Evolutionary conservation across 2,888 invertebrate genomes (phyloP), one percentile per base, ranked within the genome.

Genomic region (Enchytraeus crypticus): DNA sequence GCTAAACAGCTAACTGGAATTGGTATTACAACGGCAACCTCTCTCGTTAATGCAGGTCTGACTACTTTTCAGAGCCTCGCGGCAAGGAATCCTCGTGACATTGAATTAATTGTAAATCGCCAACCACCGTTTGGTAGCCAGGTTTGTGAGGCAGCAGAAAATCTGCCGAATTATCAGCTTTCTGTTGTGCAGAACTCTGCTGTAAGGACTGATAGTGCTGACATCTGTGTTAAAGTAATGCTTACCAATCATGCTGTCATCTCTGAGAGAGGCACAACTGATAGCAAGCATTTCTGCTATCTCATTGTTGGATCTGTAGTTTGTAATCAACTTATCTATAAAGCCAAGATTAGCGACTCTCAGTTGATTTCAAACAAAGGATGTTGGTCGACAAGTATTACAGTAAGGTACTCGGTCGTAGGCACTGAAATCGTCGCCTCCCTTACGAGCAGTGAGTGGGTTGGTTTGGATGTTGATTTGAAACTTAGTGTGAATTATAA

Each of bases 101-200:
- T 89, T 68, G 89, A 89, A 81, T 80, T 85, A 87, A 86, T 88
- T 72, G 83, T 87, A 71, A 87, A 86, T 74, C 84, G 86, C 74
- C 84, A 85, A 47, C 84, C 88, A 18, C 88, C 88, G 51, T 85
- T 86, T 67, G 89, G 89, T 3, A 86, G 86, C 72, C 77, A 83
- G 49, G 73, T 89, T 2, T 81, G 84, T 47, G 85, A 86, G 64
- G 83, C 85, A 76, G 83, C 86, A 18, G 77, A 79, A 51, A 77
- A 83, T 26, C 79, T 88, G 3, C 88, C 88, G 0, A 82, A 83
- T 69, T 88, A 87, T 75, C 75, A 78, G 53, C 67, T 81, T 2
- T 67, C 71, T n/a, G 71, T 79, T 30, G 75, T 79, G 55, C 80
- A 81, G 72, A 76, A 77, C 66, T n/a, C 11, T 29, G 21, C n/a